Conservation (phyloP, 2,113 vertebrate genomes). For the Heptranchias perlo region DNA sequence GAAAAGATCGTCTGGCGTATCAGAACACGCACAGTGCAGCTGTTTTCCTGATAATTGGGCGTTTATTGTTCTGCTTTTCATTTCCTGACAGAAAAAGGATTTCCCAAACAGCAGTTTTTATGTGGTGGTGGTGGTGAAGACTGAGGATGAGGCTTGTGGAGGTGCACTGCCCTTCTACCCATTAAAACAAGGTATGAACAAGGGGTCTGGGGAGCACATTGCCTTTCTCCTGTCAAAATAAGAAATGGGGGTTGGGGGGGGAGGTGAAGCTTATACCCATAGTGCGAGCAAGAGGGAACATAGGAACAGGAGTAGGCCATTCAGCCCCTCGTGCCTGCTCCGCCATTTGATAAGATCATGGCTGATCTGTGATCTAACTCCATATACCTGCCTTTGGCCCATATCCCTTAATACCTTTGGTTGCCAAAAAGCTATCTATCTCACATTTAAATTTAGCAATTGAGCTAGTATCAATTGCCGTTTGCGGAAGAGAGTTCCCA, state of each 20-base stretch:
- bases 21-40: not conserved
- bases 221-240: not conserved
- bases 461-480: too few relatives aligned
- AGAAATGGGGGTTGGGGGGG: not conserved
- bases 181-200: constrained; percentile 54
- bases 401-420: too few relatives aligned
- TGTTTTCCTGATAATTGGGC: not conserved
- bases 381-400: too few relatives aligned
- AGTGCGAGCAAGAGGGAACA: not conserved
- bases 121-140: constrained; percentile 94
- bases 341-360: too few relatives aligned
- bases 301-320: too few relatives aligned
- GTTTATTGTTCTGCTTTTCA: not conserved
- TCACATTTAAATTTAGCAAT: too few relatives aligned
- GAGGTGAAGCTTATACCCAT: not conserved
- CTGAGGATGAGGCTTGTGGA: constrained; percentile 85
- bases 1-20: not conserved
- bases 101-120: constrained; percentile 93
- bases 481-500: too few relatives aligned
- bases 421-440: too few relatives aligned
- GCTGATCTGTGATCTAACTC: too few relatives aligned
- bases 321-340: too few relatives aligned
- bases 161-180: constrained; percentile 83
- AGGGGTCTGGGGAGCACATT: too few relatives aligned
- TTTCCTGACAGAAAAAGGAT: constrained; percentile 74